Evolutionary conservation across 2,888 invertebrate genomes (phyloP).

Genomic region (Cataglyphis livida): DNA sequence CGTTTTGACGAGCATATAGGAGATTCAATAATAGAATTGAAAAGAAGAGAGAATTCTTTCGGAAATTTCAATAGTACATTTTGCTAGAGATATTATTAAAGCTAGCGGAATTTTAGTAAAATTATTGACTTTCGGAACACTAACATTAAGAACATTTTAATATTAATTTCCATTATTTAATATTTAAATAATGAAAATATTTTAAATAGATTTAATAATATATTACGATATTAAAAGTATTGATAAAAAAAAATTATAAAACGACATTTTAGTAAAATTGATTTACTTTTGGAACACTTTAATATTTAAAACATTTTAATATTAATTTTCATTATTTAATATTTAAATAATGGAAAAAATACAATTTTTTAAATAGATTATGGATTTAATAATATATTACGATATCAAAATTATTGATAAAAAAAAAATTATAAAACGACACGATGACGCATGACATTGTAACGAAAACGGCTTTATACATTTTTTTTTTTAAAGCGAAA

Average conservation of each 20-base stretch:
- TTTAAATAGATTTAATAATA: too few species aligned
- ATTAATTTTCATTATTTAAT: too few species aligned
- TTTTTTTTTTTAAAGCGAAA: not conserved
- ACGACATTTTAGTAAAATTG: too few species aligned
- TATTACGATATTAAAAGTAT: too few species aligned
- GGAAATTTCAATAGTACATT: slow-evolving; percentile 28
- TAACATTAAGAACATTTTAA: too few species aligned
- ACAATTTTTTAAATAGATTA: not conserved
- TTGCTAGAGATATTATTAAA: slow-evolving; percentile 37
- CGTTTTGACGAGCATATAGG: not conserved
- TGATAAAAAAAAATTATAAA: too few species aligned
- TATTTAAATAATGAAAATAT: too few species aligned
- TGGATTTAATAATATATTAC: not conserved
- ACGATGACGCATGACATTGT: not conserved
- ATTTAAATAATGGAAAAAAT: not conserved
- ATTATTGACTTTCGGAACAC: not conserved
- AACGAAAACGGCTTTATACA: not conserved
- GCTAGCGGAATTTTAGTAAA: slow-evolving; percentile 36
- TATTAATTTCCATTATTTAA: too few species aligned
- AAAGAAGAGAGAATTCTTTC: not conserved
- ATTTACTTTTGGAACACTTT: too few species aligned
- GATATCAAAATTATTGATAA: not conserved
- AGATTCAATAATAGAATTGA: slow-evolving; percentile 25
- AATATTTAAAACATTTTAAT: too few species aligned
- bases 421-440: not conserved